phyloP scores from a whole-genome alignment of 2,888 invertebrate species.

The Eledona agricola region DNA sequence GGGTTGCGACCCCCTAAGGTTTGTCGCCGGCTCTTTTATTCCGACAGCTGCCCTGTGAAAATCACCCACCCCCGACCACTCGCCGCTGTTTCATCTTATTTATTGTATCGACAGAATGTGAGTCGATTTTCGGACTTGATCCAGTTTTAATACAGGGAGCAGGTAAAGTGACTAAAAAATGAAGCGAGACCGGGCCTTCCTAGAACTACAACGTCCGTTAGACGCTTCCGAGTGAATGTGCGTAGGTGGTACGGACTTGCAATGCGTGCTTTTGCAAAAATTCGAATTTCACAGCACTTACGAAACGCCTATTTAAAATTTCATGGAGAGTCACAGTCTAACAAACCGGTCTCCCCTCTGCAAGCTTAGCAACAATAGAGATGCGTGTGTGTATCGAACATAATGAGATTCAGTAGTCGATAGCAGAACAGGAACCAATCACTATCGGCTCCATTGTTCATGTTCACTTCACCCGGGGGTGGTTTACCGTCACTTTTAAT shows the following conservation, averaged over 20 bases:
- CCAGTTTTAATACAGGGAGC: conserved; percentile 5
- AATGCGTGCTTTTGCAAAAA: too few species aligned
- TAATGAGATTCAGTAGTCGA: conserved; percentile 59
- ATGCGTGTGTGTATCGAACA: conserved; percentile 55
- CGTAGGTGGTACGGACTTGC: too few species aligned
- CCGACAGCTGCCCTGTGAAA: conserved; percentile 63
- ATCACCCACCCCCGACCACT: conserved; percentile 60
- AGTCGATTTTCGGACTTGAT: conserved; percentile 25
- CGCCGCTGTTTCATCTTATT: conserved; percentile 61
- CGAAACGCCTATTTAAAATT: conserved; percentile 54
- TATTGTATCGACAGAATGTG: conserved; percentile 59
- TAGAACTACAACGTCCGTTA: conserved; percentile 50
- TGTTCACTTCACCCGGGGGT: conserved; percentile 44
- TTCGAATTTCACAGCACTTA: too few species aligned
- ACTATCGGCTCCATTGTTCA: conserved; percentile 56
- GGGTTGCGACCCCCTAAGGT: conserved; percentile 61
- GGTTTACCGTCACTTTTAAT: conserved; percentile 42
- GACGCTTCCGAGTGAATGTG: too few species aligned
- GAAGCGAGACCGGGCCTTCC: conserved; percentile 48
- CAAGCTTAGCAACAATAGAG: conserved; percentile 53
- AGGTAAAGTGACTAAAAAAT: conserved; percentile 45
- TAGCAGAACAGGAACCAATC: conserved; percentile 55
- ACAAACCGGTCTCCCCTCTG: conserved; percentile 45
- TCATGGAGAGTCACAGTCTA: conserved; percentile 52
- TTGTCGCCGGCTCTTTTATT: conserved; percentile 62